These are phyloP conservation scores for Drosophila multiciliata DNA, from an alignment of 2,888 invertebrate genomes.

Conservation along the genomic window DNA sequence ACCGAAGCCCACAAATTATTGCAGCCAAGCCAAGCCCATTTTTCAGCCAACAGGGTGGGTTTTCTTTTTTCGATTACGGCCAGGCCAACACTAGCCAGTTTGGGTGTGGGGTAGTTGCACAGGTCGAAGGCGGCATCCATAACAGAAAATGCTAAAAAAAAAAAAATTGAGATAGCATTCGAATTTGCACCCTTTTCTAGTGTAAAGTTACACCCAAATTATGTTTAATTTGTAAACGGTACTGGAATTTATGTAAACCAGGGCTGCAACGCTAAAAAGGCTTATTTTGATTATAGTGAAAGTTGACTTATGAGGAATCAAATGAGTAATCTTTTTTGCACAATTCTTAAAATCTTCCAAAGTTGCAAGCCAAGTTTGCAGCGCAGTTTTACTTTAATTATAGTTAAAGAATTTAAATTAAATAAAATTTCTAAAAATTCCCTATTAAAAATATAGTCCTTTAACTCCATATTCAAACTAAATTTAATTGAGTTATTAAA, in stretches of 20 bases:
- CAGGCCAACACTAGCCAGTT: slow-evolving; percentile 13
- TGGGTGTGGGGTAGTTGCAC: neutral
- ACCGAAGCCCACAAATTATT: slow-evolving; percentile 75
- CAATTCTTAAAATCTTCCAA: neutral
- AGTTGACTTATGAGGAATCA: neutral
- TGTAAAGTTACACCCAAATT: slow-evolving; percentile 37
- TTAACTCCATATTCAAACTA: neutral
- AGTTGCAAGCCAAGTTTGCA: neutral
- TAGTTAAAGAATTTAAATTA: neutral
- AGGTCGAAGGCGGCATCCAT: slow-evolving; percentile 10
- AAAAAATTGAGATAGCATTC: slow-evolving; percentile 49
- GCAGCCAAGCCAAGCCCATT: slow-evolving; percentile 33
- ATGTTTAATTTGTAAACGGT: slow-evolving; percentile 35
- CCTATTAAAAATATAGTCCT: neutral
- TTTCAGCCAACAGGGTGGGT: slow-evolving; percentile 38
- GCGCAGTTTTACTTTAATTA: neutral
- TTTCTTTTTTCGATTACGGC: slow-evolving; percentile 41
- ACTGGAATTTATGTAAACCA: slow-evolving; percentile 20
- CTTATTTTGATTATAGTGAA: neutral
- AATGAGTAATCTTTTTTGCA: neutral
- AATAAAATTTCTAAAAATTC: neutral
- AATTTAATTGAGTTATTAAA: neutral
- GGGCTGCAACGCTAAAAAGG: slow-evolving; percentile 14
- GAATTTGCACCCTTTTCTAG: slow-evolving; percentile 55
- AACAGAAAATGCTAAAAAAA: neutral